Base-by-base conservation (phyloP, 2,888 invertebrate genomes). In the Didymodactylos carnosus region DNA sequence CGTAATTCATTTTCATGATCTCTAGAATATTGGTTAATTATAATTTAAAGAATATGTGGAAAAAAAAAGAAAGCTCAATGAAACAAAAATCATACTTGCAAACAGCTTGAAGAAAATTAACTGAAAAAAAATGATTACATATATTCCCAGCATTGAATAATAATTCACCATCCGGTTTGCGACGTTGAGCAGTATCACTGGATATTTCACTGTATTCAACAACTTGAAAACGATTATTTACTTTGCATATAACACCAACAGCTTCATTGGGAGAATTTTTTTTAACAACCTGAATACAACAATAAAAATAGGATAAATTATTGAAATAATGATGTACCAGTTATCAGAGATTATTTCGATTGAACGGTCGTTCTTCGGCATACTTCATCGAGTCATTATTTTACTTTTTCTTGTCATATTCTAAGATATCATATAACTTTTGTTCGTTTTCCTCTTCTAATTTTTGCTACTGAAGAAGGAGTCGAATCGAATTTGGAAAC, bases 141-240 rank as follows among this genome's bases (percentile, higher is more conserved):
- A 99, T 98, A 81, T 93, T 97, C 2, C 95, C 98, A 2, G 95
- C 93, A 75, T 89, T 91, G 82, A 94, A 98, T 0, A 90, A 88
- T 0, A 98, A 86, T 72, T 89, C 86, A 3, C 81, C 76, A 76
- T 91, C 89, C 72, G 81, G 79, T 78, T 89, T 87, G 23, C 46
- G 69, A 39, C 69, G 29, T 82, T 91, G 89, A 0, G 95, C 90
- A 0, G 93, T 91, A 78, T 90, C 88, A 46, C 89, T 86, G 0
- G 92, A 90, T 72, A 99, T 89, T 83, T 99, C 98, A 71, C 94
- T 94, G 83, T 99, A 99, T 81, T 99, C 98, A 0, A 97, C 94
- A 0, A 87, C 80, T 82, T 92, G 91, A 83, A 91, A 94, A 79
- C 88, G 88, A 25, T 90, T 91, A 78, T 92, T 91, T 0, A 95